Evolutionary conservation across 2,113 vertebrate genomes (phyloP), one percentile per base, ranked within the genome.

Genomic region (Merops nubicus): DNA sequence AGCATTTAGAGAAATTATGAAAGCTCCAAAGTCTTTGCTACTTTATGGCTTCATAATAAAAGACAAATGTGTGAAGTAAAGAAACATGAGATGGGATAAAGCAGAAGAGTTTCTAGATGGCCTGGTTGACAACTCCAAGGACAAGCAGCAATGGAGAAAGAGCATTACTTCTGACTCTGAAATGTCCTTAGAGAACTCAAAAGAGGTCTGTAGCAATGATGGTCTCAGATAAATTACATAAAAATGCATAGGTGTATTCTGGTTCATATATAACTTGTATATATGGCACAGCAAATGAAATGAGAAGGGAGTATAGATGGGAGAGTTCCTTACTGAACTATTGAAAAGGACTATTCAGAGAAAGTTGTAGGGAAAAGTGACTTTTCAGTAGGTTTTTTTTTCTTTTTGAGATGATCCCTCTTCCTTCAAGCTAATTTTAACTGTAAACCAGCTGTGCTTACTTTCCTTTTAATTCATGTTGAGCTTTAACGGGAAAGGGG

Each of bases 391-490:
- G n/a, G n/a, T n/a, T 36, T 91, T 63, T 63, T 47, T n/a, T 85
- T 18, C 9, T 75, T 91, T 67, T 53, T 81, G 19, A 60, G 36
- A 36, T 86, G 21, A 21, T 91, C 19, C 9, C 5, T 95, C 95
- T 82, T 83, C 26, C 33, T 91, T 81, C 38, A 72, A 93, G 65
- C 9, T 40, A 47, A 63, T 86, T 91, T 81, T 79, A 93, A 65
- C 48, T 80, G 23, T 48, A 84, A 88, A 48, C 59, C 60, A 60
- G 26, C 62, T 90, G 73, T 40, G 60, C 72, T 82, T 85, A 48
- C 79, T 96, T 91, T 89, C 17, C 36, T 88, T 94, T 88, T 29
- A 94, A 94, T 90, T 86, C 50, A 88, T 42, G 15, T 54, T 57
- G 36, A 84, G 28, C 19, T 56, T 89, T 54, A 67, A 67, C 69